These are phyloP conservation scores for Cyphomyrus plagiostoma DNA, from an alignment of 2,113 vertebrate species.

Conservation along the genomic window DNA sequence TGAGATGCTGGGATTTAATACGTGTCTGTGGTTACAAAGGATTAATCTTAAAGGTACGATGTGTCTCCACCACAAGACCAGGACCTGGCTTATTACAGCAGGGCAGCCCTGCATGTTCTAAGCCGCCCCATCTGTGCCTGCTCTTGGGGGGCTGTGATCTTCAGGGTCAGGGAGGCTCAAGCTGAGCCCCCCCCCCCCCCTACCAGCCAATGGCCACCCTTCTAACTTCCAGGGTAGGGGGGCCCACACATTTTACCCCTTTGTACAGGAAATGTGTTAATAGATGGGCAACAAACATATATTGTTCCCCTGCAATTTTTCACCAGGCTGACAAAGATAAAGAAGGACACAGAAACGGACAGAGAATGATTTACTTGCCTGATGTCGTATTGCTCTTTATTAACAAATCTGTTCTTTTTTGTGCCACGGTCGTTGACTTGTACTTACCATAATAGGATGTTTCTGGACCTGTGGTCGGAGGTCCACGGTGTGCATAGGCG, in stretches of 20 bases:
- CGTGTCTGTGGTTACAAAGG: neutral
- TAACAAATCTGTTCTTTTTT: neutral
- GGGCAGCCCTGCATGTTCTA: neutral
- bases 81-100: neutral
- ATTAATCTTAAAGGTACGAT: neutral
- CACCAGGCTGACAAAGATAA: neutral
- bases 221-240: too few relatives aligned
- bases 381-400: neutral
- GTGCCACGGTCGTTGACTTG: neutral
- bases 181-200: neutral
- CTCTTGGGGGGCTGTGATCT: neutral
- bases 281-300: neutral
- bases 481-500: neutral
- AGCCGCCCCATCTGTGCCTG: neutral
- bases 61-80: neutral
- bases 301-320: neutral
- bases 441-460: neutral
- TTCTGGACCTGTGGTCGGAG: neutral
- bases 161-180: neutral
- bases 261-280: neutral
- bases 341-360: neutral
- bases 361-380: neutral
- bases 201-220: neutral
- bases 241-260: too few relatives aligned
- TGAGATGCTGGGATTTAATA: neutral